Conservation (phyloP, 2,113 vertebrate genomes). For the Junco hyemalis region DNA sequence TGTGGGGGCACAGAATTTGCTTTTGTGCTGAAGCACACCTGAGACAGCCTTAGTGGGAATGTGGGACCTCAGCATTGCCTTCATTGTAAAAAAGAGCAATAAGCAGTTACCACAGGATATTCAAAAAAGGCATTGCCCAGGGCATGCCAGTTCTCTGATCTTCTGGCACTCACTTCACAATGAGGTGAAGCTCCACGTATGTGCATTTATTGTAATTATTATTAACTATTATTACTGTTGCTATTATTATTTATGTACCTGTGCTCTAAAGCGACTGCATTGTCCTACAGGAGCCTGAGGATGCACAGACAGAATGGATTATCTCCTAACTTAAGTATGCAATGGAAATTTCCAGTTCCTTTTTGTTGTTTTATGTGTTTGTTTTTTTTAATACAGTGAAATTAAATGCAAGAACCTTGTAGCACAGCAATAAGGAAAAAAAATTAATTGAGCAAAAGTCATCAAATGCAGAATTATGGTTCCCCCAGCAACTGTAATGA, state of each 20-base stretch:
- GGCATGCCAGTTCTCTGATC: not conserved
- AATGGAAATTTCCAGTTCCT: not conserved
- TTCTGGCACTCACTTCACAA: not conserved
- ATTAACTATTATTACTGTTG: not conserved
- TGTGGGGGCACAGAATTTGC: not conserved
- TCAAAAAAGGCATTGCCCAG: not conserved
- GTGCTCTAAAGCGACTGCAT: not conserved
- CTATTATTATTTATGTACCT: not conserved
- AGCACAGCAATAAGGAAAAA: slow-evolving; percentile 19
- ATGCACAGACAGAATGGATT: not conserved
- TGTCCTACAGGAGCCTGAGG: not conserved
- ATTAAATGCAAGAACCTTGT: slow-evolving; percentile 45
- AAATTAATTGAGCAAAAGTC: slow-evolving; percentile 68
- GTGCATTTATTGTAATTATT: not conserved
- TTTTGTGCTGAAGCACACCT: not conserved
- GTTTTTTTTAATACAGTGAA: not conserved
- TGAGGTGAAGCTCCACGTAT: not conserved
- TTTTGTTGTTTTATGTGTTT: not conserved
- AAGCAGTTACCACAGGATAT: not conserved
- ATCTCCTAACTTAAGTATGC: not conserved
- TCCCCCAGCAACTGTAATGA: slow-evolving; percentile 68
- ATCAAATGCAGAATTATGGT: slow-evolving; percentile 66
- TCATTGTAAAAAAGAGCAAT: not conserved
- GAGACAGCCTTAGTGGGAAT: not conserved
- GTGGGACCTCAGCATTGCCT: not conserved